Percentiles rank a stretch among this genome's conserved stretches.
Evolutionary conservation across 1,140 invertebrate species (phyloP).

Genomic region (Drosophila mojavensis): DNA sequence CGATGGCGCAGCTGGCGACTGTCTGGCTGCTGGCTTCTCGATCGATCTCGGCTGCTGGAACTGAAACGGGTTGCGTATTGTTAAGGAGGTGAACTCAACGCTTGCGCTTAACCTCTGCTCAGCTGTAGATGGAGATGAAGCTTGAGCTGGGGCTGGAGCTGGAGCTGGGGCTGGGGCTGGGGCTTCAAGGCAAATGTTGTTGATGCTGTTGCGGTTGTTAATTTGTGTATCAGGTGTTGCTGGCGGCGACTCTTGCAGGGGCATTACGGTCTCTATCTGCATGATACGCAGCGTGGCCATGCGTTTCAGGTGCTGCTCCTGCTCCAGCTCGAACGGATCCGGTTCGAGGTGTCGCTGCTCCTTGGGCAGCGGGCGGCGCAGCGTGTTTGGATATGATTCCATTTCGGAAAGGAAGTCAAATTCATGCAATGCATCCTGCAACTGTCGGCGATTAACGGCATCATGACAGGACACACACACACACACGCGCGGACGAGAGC

Average conservation of each 20-base stretch:
- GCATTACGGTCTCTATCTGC: conserved; percentile 37
- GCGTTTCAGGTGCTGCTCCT: conserved; percentile 42
- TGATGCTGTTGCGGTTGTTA: conserved; percentile 29
- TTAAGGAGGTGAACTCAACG: conserved; percentile 27
- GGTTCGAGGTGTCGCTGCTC: conserved; percentile 56
- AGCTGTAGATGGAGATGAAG: conserved; percentile 16
- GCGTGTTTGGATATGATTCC: conserved; percentile 76
- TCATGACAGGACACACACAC: conserved; percentile 41
- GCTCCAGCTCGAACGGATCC: conserved; percentile 45
- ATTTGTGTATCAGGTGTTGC: conserved; percentile 37
- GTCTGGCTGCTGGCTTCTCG: conserved; percentile 20
- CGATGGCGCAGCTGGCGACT: conserved; percentile 5
- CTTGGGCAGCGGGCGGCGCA: conserved; percentile 63
- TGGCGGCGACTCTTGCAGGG: conserved; percentile 37
- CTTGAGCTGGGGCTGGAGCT: neutral
- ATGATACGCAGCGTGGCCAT: conserved; percentile 21
- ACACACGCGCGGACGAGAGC: conserved; percentile 4
- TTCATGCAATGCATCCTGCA: conserved; percentile 92
- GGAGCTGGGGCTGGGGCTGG: neutral
- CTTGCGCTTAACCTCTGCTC: conserved; percentile 33
- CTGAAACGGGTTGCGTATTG: conserved; percentile 66
- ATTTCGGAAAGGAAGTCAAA: conserved; percentile 92
- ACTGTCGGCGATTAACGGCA: conserved; percentile 86
- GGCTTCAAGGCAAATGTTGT: neutral
- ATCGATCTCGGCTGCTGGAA: conserved; percentile 51